Conservation (phyloP, 37 sponge, comb jelly and placozoan genomes). For the Crambe crambe region DNA sequence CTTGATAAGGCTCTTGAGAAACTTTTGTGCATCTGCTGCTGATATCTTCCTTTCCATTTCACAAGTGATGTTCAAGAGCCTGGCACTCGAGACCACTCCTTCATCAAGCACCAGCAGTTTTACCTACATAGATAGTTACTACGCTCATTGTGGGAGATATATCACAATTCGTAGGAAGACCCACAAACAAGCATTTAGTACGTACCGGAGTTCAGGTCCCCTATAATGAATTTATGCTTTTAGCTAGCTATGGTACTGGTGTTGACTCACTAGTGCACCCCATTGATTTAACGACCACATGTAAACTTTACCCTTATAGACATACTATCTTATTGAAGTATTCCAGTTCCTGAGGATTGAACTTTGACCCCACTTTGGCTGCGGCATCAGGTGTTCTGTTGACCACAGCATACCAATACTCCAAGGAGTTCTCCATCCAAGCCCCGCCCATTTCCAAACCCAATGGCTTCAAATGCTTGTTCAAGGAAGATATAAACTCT, state of each 20-base stretch:
- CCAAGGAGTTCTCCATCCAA: constrained; percentile 39
- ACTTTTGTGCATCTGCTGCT: constrained; percentile 20
- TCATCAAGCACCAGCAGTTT: constrained; percentile 19
- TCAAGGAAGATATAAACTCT: constrained; percentile 14
- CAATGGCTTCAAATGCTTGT: constrained; percentile 34
- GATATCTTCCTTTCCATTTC: constrained; percentile 44
- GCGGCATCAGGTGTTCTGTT: constrained; percentile 55
- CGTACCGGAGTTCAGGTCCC: too few species aligned
- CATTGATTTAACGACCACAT: too few species aligned
- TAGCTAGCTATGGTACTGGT: too few species aligned
- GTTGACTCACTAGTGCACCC: too few species aligned
- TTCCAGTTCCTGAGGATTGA: constrained; percentile 43
- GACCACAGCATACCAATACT: constrained; percentile 47
- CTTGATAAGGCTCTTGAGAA: constrained; percentile 22
- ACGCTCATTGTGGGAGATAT: background rate
- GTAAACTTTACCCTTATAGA: too few species aligned
- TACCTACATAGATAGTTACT: constrained; percentile 21
- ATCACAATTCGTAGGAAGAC: background rate
- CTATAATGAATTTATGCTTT: too few species aligned
- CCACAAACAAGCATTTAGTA: background rate
- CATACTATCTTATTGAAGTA: constrained; percentile 56
- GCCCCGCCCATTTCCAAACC: constrained; percentile 28
- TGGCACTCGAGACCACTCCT: constrained; percentile 27
- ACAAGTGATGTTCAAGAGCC: constrained; percentile 11
- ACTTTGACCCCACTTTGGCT: constrained; percentile 51